These are phyloP conservation scores for Cotesia typhae DNA, from an alignment of 1,140 invertebrate genomes.

Conservation along the genomic window DNA sequence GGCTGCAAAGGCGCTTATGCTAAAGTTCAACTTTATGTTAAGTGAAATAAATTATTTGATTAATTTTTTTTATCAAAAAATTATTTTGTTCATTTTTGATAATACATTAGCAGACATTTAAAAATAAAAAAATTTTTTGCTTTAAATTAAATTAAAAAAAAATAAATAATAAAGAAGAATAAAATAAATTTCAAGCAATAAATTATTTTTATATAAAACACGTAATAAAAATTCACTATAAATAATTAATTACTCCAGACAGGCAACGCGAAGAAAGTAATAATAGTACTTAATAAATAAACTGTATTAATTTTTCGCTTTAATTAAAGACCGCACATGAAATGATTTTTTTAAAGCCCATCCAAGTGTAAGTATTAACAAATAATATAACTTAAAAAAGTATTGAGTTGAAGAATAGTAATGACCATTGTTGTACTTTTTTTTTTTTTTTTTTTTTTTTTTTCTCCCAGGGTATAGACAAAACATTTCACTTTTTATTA, in stretches of 20 bases:
- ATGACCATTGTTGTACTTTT: slow-evolving; percentile 11
- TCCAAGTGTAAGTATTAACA: neutral
- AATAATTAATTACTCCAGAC: too few relatives aligned
- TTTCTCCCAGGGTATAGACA: slow-evolving; percentile 17
- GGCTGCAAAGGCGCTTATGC: slow-evolving; percentile 62
- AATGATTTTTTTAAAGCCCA: neutral
- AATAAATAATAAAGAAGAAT: neutral
- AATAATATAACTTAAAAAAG: neutral
- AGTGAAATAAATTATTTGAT: neutral
- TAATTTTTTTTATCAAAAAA: too few relatives aligned
- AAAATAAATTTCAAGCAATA: neutral
- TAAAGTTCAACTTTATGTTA: slow-evolving; percentile 50
- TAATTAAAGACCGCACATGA: neutral
- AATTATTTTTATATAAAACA: neutral
- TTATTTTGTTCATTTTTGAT: too few relatives aligned
- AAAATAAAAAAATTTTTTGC: too few relatives aligned
- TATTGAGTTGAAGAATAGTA: slow-evolving; percentile 11
- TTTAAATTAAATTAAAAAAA: too few relatives aligned
- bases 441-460: slow-evolving; percentile 25
- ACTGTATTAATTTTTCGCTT: too few relatives aligned
- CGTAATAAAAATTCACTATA: neutral
- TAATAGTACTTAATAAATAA: too few relatives aligned
- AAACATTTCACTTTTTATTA: slow-evolving; percentile 47
- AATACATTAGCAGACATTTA: too few relatives aligned
- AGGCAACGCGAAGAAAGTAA: too few relatives aligned